A percentile compares a stretch with the other conserved stretches of the same genome.
These are phyloP conservation scores for Alitta virens DNA, from an alignment of 2,888 invertebrate species.

Conservation along the genomic window DNA sequence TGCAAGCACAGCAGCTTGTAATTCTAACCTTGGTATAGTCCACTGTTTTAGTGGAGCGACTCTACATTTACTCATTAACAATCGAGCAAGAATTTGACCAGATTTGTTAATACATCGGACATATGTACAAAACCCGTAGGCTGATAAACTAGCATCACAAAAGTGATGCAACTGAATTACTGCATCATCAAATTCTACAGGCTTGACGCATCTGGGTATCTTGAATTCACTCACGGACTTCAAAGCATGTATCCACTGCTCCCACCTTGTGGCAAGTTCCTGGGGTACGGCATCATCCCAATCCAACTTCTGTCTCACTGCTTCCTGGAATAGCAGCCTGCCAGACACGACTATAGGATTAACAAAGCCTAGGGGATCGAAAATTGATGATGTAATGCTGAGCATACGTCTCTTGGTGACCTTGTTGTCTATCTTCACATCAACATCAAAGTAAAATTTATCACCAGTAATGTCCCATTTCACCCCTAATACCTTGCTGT, in stretches of 20 bases:
- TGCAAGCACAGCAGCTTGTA: constrained; percentile 7
- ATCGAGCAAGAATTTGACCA: neutral
- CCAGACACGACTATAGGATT: too few relatives aligned
- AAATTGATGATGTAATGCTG: too few relatives aligned
- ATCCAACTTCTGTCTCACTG: too few relatives aligned
- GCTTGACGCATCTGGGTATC: too few relatives aligned
- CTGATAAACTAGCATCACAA: constrained; percentile 3
- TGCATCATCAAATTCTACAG: too few relatives aligned
- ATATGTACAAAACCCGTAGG: constrained; percentile 6
- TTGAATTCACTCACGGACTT: too few relatives aligned
- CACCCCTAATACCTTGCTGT: constrained; percentile 8
- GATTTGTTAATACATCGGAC: neutral
- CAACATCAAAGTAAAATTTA: neutral
- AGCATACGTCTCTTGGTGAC: too few relatives aligned
- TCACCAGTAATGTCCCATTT: neutral
- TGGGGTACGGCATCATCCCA: too few relatives aligned
- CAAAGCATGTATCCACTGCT: too few relatives aligned
- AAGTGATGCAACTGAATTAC: constrained; percentile 10
- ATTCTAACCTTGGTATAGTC: constrained; percentile 6
- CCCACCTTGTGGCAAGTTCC: too few relatives aligned
- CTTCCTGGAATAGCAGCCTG: too few relatives aligned
- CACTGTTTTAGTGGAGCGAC: constrained; percentile 4
- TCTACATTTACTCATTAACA: constrained; percentile 8
- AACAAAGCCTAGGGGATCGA: too few relatives aligned
- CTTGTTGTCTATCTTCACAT: neutral